Conservation (phyloP, 2,797 vertebrate genomes). For the Tenualosa thibaudeaui region DNA sequence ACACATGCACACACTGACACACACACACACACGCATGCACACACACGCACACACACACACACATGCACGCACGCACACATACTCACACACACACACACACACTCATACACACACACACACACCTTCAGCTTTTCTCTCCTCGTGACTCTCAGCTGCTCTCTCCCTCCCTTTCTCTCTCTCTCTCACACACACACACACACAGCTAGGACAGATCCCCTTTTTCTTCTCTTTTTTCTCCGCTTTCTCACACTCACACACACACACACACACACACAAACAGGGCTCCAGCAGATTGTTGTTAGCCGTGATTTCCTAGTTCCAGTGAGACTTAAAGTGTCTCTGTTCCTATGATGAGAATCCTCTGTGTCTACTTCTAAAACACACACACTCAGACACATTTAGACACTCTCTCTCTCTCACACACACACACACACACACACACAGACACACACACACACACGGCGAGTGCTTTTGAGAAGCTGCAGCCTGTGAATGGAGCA, state of each 20-base stretch:
- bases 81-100: neutral
- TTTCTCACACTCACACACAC: conserved; percentile 5
- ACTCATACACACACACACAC: neutral
- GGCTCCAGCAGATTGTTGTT: too few species aligned
- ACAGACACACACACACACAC: conserved; percentile 7
- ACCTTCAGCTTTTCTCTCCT: neutral
- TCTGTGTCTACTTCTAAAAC: neutral
- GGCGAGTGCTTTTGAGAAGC: neutral
- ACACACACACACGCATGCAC: neutral
- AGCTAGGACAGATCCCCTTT: neutral
- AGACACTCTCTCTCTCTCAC: neutral
- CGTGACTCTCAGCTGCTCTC: too few species aligned
- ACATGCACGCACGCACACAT: neutral
- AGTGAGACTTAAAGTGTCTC: neutral
- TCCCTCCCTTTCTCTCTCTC: neutral
- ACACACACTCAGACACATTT: neutral
- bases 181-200: conserved; percentile 9
- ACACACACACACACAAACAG: neutral
- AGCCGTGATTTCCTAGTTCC: too few species aligned
- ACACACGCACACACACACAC: neutral
- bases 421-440: neutral
- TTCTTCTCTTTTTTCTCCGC: too few species aligned
- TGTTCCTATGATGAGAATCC: neutral
- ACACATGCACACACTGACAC: neutral
- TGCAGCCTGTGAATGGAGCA: neutral